These are phyloP conservation scores for Lissocephala sabroskyi DNA, from an alignment of 2,888 invertebrate species.

Conservation along the genomic window DNA sequence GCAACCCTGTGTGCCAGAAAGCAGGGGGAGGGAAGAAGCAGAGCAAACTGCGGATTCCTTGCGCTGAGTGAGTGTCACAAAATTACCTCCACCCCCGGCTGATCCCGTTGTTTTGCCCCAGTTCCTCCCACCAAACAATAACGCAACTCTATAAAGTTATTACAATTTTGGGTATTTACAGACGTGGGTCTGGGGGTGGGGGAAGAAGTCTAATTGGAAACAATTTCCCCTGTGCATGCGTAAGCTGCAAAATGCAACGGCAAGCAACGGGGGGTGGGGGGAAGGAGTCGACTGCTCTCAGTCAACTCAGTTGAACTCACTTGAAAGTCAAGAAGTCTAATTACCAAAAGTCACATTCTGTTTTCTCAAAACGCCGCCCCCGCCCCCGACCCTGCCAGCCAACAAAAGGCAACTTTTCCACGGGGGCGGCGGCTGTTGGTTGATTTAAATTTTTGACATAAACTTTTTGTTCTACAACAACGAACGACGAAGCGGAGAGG, in stretches of 20 bases:
- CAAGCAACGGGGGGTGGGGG: no score
- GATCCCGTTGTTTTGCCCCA: no score
- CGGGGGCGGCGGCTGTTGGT: background rate
- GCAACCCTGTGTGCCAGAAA: no score
- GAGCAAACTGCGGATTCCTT: no score
- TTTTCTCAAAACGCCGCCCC: background rate
- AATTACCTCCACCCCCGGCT: no score
- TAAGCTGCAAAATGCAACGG: constrained; percentile 25
- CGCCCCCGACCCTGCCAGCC: background rate
- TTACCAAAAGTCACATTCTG: constrained; percentile 52
- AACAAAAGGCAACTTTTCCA: no score
- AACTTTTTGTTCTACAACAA: constrained; percentile 56
- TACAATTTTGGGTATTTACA: constrained; percentile 39
- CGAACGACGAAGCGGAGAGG: constrained; percentile 10
- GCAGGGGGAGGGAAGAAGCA: no score
- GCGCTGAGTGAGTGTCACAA: no score
- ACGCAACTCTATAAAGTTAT: constrained; percentile 46
- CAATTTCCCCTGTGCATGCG: constrained; percentile 46
- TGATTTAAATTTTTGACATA: constrained; percentile 59
- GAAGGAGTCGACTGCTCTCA: no score
- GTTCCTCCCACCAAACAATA: no score
- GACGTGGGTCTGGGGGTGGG: constrained; percentile 9
- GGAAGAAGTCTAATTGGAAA: constrained; percentile 62
- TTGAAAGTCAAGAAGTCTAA: constrained; percentile 53
- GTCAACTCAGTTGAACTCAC: no score